A percentile compares a stretch with the other conserved stretches of the same genome.
These are phyloP conservation scores for Alca torda DNA, from an alignment of 2,797 vertebrate species.

Conservation along the genomic window DNA sequence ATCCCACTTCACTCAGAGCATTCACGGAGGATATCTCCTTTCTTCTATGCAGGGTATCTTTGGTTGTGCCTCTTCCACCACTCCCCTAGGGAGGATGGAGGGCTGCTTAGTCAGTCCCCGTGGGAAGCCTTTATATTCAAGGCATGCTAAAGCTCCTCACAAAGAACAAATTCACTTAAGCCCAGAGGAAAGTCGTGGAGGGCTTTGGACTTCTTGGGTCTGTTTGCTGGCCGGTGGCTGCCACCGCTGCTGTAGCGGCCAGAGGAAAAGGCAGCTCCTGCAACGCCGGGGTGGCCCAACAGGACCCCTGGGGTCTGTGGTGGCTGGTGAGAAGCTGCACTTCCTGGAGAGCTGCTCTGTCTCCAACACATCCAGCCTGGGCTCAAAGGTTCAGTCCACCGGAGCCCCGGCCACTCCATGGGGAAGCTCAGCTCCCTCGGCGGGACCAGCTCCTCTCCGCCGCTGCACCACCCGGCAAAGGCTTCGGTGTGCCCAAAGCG, in stretches of 20 bases:
- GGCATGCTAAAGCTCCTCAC: not conserved
- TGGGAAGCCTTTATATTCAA: not conserved
- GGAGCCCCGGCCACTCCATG: fast-evolving
- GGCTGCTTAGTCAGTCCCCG: not conserved
- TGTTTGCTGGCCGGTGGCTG: not conserved
- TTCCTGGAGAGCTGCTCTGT: not conserved
- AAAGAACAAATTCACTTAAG: not conserved
- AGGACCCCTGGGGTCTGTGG: not conserved
- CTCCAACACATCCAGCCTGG: fast-evolving
- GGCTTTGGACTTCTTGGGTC: not conserved
- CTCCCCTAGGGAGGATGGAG: not conserved
- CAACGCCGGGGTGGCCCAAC: fast-evolving
- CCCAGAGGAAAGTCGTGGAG: not conserved
- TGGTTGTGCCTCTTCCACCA: not conserved
- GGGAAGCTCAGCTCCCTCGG: not conserved
- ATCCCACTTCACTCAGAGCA: not conserved
- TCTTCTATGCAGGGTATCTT: conserved; percentile 30
- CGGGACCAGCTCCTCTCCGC: fast-evolving
- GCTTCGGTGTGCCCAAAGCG: fast-evolving
- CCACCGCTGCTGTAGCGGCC: not conserved
- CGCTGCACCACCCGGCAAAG: fast-evolving
- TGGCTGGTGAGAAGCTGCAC: no score
- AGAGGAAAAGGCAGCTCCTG: not conserved
- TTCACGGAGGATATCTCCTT: not conserved
- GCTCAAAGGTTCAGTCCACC: fast-evolving